Conservation (phyloP, 2,888 invertebrate genomes). For the Hoplodrina ambigua region DNA sequence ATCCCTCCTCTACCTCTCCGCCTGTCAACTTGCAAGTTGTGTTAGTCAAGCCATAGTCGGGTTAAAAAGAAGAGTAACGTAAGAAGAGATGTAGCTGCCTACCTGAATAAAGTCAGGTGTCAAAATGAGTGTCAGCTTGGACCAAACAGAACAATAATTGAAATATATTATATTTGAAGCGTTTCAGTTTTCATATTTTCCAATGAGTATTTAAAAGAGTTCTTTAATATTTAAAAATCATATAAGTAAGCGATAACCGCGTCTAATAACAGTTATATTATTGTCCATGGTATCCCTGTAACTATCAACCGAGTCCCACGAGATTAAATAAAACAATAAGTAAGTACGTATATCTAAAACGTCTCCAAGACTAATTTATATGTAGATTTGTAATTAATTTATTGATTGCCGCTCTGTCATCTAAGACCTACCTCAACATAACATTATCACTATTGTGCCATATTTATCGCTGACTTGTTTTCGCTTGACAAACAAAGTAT, state of each 20-base stretch:
- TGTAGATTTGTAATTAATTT: constrained; percentile 44
- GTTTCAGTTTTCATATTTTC: no score
- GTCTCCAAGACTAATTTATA: constrained; percentile 44
- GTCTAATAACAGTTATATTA: constrained; percentile 3
- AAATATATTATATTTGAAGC: no score
- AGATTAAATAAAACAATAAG: constrained; percentile 35
- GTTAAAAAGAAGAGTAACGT: no score
- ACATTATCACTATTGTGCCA: constrained; percentile 30
- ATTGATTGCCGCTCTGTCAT: constrained; percentile 32
- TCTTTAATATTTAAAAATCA: background rate
- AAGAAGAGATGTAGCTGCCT: no score
- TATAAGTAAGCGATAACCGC: constrained; percentile 1
- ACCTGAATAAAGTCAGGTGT: no score
- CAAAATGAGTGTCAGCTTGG: no score
- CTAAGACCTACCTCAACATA: constrained; percentile 45
- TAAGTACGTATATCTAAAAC: constrained; percentile 9
- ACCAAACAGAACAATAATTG: no score
- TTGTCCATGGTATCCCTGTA: background rate
- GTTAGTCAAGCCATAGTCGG: background rate
- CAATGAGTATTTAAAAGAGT: background rate
- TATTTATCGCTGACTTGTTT: constrained; percentile 49
- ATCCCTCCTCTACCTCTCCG: background rate
- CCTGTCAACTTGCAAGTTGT: background rate
- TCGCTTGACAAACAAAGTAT: constrained; percentile 22
- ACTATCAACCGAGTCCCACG: constrained; percentile 1